Base-by-base conservation (phyloP, 1,140 invertebrate genomes). In the Geopemphigus sp. region DNA sequence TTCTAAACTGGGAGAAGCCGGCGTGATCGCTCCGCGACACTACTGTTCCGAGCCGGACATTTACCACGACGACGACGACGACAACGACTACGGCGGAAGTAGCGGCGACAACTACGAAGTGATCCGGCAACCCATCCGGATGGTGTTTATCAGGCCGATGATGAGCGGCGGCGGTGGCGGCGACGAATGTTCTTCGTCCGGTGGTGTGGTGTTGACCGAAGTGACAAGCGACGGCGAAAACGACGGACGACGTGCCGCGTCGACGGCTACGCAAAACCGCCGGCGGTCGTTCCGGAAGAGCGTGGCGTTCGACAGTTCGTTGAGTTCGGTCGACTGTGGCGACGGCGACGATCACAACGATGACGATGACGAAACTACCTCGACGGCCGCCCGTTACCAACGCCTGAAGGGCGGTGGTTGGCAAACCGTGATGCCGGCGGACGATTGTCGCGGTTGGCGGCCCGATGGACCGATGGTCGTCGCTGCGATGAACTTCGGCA, bases 1-100 rank as follows among this genome's bases (percentile, higher is more conserved):
- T 82, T 88, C 87, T 0, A 83, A 85, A 64, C 84, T 89, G 1
- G 87, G 86, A 0, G 86, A 87, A 54, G 84, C 85, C 0, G 86
- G 86, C 17, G 73, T 87, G 10, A 87, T 87, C 19, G 84, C 22
- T 1, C 39, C 80, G 2, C 54, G 14, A 17, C 57, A 50, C 5
- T 61, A 59, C 26, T 24, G 59, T 11, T 63, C 81, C 1, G 63
- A 81, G 45, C 61, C 81, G 1, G 57, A 81, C 22, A 78, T 78
- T 15, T 61, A 45, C 15, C 39, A 14, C 0, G 22, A 50, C 2
- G 14, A 4, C 32, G 45, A 24, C 17, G 6, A 17, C 17, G 10
- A 6, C 17, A 8, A 8, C 10, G 29, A 45, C 4, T 72, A 29
- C 11, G 24, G 0, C 26, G 66, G 22, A 63, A 68, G 39, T 24